Base-by-base conservation (phyloP, 37 sponge, comb jelly and placozoan genomes). In the Crambe crambe region DNA sequence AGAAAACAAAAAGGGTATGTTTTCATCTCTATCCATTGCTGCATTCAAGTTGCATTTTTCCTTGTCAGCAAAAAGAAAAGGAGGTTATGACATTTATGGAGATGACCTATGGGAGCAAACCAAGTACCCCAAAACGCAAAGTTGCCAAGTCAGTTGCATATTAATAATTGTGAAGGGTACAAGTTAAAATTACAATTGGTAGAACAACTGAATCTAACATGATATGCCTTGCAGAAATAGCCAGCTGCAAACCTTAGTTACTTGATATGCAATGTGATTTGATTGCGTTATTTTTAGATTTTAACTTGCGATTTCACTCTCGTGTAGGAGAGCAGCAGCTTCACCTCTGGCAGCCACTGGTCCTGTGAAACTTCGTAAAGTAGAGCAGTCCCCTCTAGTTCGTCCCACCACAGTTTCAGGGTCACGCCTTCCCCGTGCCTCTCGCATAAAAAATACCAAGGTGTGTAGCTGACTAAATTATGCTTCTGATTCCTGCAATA, bases 21-120 rank as follows among this genome's bases (percentile, higher is more conserved):
- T 15, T 2, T 26, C 8, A 1, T 10, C 20, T 31, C 1, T 62
- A 18, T n/a, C 15, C 17, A 29, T 18, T 8, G 30, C 15, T 23
- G 31, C 6, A 8, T 20, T 47, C 51, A 47, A 47, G 51, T 47
- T 47, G 12, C 12, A 15, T 47, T 47, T 29, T 67, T 34, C 34
- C 30, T 70, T 38, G 65, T 37, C 72, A 93, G 93, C 81, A 89
- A 58, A 84, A 85, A 39, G 74, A 39, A 21, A 93, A 89, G 42
- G 83, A 64, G 5, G 86, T 78, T 65, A 85, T 42, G 0, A 85
- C 82, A 1, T 63, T 81, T 57, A 26, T 79, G 68, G 93, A 93
- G 68, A 93, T 88, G 86, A 83, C 61, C 18, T 93, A 85, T 43
- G 93, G 93, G 9, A 89, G 83, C 71, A 74, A 75, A 34, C 86